Conservation (phyloP, 1,140 invertebrate species). For the Lucilia cuprina region DNA sequence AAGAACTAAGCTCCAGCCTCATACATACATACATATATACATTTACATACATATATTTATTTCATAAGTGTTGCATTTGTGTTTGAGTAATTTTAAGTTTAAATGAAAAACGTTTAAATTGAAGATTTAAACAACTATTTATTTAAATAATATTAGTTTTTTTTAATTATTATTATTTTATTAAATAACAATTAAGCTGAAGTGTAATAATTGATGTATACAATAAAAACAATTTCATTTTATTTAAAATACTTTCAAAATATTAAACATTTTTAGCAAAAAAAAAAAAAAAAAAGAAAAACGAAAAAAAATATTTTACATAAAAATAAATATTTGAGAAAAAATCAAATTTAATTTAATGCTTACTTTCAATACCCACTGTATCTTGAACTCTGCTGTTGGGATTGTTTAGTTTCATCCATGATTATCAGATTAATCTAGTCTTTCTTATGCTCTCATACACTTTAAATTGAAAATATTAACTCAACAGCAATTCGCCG, state of each 20-base stretch:
- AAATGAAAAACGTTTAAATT: neutral
- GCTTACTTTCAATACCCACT: neutral
- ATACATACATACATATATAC: neutral
- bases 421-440: neutral
- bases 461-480: neutral
- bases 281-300: neutral
- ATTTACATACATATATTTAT: no score
- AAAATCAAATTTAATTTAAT: neutral
- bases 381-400: neutral
- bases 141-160: neutral
- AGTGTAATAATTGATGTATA: neutral
- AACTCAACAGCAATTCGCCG: neutral
- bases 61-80: neutral
- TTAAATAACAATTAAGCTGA: neutral
- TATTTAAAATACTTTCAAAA: neutral
- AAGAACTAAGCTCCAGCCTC: no score
- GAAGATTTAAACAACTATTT: neutral
- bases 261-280: neutral
- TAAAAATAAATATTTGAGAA: no score
- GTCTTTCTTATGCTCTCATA: neutral
- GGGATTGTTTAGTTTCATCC: neutral
- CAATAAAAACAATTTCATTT: neutral
- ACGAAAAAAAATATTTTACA: no score
- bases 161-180: neutral
- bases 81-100: slow-evolving; percentile 1